A percentile compares a stretch with the other conserved stretches of the same genome.
Conservation (phyloP, 2,797 vertebrate genomes). For the Babyrousa celebensis region DNA sequence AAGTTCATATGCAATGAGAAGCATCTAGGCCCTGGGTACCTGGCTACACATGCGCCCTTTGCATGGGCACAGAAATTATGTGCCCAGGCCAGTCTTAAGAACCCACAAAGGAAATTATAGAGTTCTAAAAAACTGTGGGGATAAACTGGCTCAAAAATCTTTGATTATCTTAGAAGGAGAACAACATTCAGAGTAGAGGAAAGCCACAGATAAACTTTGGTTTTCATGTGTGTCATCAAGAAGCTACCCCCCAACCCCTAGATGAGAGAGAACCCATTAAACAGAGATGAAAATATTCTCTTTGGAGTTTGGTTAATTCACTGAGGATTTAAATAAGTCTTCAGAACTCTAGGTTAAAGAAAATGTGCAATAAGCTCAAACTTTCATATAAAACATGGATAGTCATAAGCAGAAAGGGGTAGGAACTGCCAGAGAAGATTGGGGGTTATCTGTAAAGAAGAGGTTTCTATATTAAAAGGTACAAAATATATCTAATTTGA, state of each 20-base stretch:
- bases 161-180: not conserved
- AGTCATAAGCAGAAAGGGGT: not conserved
- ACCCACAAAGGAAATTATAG: not conserved
- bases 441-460: not conserved
- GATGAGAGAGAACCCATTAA: not conserved
- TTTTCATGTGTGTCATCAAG: not conserved
- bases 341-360: not conserved
- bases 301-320: constrained; percentile 36
- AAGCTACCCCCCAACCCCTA: not conserved
- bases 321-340: not conserved
- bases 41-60: not conserved
- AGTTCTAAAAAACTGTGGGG: not conserved
- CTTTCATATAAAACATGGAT: not conserved
- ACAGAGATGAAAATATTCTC: constrained; percentile 27
- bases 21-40: not conserved
- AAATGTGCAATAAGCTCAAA: not conserved
- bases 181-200: not conserved
- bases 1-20: not conserved
- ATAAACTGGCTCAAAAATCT: not conserved
- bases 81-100: not conserved
- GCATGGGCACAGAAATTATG: not conserved
- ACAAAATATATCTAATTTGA: not conserved
- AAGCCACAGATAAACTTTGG: not conserved
- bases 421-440: not conserved
- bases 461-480: not conserved